Conservation (phyloP, 2,888 invertebrate genomes). For the Bombyx huttoni region DNA sequence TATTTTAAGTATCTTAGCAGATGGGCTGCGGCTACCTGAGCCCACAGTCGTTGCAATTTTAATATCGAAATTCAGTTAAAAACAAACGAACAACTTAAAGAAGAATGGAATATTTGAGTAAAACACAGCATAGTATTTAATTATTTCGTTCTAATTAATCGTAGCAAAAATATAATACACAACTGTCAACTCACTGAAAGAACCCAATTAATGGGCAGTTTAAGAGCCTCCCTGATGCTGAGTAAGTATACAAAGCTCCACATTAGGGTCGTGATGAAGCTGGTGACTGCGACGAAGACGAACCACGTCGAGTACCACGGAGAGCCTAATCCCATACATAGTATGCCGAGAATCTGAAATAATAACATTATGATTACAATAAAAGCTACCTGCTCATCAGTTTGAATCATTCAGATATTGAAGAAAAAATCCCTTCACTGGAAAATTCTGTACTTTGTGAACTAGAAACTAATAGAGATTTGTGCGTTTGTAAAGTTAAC, state of each 20-base stretch:
- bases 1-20: no score
- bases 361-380: neutral
- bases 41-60: no score
- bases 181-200: constrained; percentile 76
- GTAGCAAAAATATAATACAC: neutral
- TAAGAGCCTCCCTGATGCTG: constrained; percentile 83
- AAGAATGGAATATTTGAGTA: constrained; percentile 2
- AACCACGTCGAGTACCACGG: constrained; percentile 84
- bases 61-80: no score
- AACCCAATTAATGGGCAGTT: constrained; percentile 87
- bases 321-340: constrained; percentile 87
- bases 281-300: constrained; percentile 85
- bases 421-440: neutral
- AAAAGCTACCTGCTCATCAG: neutral
- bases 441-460: no score
- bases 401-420: neutral
- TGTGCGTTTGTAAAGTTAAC: no score
- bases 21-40: no score
- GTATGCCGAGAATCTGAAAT: constrained; percentile 83
- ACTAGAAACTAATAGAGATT: no score
- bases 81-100: neutral
- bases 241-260: constrained; percentile 87
- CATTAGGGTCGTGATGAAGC: constrained; percentile 86
- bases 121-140: neutral
- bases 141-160: neutral